These are phyloP conservation scores for Colostygia pectinataria DNA, from an alignment of 2,888 invertebrate species.

Conservation along the genomic window DNA sequence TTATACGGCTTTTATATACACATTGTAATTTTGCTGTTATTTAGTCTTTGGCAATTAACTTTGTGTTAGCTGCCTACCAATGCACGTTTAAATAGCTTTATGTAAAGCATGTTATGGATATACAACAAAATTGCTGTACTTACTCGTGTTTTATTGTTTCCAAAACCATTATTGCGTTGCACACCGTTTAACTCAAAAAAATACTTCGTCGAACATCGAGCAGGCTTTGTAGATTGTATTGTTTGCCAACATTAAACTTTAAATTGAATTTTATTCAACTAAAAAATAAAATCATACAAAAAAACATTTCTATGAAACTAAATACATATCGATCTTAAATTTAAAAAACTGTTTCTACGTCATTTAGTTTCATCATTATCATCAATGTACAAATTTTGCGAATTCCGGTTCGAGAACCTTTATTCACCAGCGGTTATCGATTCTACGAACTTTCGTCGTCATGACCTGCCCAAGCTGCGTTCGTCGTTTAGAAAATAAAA, in stretches of 20 bases:
- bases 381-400: no score
- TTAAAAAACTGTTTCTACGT: no score
- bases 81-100: neutral
- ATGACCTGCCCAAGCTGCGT: no score
- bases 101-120: neutral
- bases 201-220: slow-evolving; percentile 12
- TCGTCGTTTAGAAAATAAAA: slow-evolving; percentile 30
- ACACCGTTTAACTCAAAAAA: slow-evolving; percentile 63
- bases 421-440: no score
- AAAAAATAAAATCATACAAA: slow-evolving; percentile 10
- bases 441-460: no score
- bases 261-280: slow-evolving; percentile 11
- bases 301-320: no score
- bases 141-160: slow-evolving; percentile 58
- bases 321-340: no score
- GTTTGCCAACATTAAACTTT: neutral
- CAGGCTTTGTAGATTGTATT: slow-evolving; percentile 2
- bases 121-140: slow-evolving; percentile 37
- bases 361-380: no score
- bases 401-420: no score
- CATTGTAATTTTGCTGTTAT: no score
- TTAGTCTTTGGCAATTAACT: no score
- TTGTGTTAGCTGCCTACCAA: neutral
- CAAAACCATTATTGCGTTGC: slow-evolving; percentile 60
- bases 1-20: no score